Percentiles rank a stretch among this genome's conserved stretches.
Evolutionary conservation across 30 jellyfish, hydroid and myxozoan genomes (phyloP).

Genomic region (Chrysaora quinquecirrha): DNA sequence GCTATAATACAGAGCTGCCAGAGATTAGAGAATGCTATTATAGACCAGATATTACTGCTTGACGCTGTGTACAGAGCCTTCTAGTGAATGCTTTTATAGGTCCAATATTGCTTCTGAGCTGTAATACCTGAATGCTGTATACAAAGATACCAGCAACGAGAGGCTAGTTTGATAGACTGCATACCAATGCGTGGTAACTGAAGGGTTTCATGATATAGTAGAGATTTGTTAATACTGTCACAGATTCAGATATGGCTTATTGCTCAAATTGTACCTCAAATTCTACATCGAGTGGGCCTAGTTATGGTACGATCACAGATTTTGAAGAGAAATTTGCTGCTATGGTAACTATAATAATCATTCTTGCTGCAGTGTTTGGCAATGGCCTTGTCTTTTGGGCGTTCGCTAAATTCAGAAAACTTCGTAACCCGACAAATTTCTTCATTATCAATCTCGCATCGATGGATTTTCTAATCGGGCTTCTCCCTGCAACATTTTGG

Average conservation of each 20-base stretch:
- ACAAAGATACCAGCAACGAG: no score
- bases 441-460: conserved; percentile 54
- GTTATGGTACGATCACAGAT: background rate
- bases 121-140: no score
- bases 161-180: no score
- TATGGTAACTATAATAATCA: conserved; percentile 15
- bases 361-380: conserved; percentile 40
- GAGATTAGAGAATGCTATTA: no score
- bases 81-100: no score
- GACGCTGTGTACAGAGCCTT: no score
- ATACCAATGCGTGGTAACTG: background rate
- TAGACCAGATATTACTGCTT: no score
- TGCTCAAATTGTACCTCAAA: background rate
- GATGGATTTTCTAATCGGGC: conserved; percentile 54
- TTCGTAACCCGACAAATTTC: conserved; percentile 54
- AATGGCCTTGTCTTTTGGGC: conserved; percentile 62
- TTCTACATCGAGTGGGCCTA: background rate
- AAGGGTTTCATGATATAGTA: background rate
- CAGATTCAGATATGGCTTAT: background rate
- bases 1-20: no score
- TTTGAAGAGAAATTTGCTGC: conserved; percentile 38
- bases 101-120: no score
- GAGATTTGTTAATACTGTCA: background rate
- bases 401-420: conserved; percentile 29
- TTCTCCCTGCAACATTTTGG: conserved; percentile 39